phyloP scores from a whole-genome alignment of 2,113 vertebrate genomes.

The Hydropotes inermis region DNA sequence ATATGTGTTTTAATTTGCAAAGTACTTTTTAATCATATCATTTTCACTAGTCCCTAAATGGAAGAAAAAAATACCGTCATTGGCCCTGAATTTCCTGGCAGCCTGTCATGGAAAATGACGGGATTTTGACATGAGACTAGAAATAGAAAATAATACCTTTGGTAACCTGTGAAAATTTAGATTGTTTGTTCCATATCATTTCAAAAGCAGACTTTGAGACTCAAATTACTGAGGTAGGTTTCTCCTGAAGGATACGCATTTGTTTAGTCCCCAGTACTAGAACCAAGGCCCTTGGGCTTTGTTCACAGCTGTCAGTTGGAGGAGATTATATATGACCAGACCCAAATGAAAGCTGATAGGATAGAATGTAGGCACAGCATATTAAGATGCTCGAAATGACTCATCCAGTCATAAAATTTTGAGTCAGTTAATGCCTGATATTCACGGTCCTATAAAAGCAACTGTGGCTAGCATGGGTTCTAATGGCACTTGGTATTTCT shows the following conservation, averaged over 20 bases:
- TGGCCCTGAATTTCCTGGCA: background rate
- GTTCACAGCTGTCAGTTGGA: background rate
- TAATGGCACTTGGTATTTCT: background rate
- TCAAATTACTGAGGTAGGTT: background rate
- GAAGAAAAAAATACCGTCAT: background rate
- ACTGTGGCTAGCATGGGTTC: background rate
- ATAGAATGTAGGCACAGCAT: background rate
- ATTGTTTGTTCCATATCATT: background rate
- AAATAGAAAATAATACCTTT: conserved; percentile 16
- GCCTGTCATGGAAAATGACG: background rate
- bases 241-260: background rate
- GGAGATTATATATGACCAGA: background rate
- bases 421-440: background rate
- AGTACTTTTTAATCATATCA: conserved; percentile 36
- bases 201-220: background rate
- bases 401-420: background rate
- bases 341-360: background rate
- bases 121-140: background rate
- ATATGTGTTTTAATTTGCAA: background rate
- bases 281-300: background rate
- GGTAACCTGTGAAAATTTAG: background rate
- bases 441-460: background rate
- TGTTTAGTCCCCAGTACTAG: background rate
- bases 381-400: background rate
- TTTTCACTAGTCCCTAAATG: conserved; percentile 34